Conservation (phyloP, 2,113 vertebrate species). For the Chamaetylas fuelleborni region DNA sequence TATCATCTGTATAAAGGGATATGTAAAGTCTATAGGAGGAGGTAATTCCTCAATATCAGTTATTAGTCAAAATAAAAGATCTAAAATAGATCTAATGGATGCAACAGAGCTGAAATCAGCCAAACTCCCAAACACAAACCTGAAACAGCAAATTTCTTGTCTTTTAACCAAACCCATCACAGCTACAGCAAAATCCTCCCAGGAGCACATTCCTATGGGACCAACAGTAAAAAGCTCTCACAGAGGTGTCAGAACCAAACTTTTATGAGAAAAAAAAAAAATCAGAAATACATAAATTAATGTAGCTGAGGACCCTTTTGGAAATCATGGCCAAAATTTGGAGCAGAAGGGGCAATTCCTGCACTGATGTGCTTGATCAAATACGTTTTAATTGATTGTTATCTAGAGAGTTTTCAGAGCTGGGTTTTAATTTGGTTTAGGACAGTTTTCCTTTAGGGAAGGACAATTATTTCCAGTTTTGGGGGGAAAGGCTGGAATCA, state of each 20-base stretch:
- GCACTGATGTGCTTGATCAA: not conserved
- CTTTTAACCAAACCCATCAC: not conserved
- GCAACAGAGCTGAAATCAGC: not conserved
- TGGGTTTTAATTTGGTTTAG: not conserved
- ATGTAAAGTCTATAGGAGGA: not conserved
- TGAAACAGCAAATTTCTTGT: not conserved
- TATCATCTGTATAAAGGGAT: not conserved
- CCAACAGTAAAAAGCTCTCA: accelerated
- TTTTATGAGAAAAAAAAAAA: not conserved
- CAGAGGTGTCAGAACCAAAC: not conserved
- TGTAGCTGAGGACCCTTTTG: not conserved
- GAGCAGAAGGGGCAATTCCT: not conserved
- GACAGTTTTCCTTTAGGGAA: not conserved
- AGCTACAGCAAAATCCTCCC: not conserved
- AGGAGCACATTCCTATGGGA: not conserved
- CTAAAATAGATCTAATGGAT: not conserved
- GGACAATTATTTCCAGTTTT: not conserved
- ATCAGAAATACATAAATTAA: not conserved
- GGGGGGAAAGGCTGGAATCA: not conserved
- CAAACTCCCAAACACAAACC: not conserved
- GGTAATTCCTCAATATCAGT: not conserved
- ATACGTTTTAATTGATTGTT: accelerated
- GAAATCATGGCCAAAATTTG: not conserved
- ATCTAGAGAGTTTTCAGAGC: not conserved
- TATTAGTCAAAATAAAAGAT: not conserved